A percentile compares a stretch with the other conserved stretches of the same genome.
These are phyloP conservation scores for Neodiprion fabricii DNA, from an alignment of 1,140 invertebrate species.

Conservation along the genomic window DNA sequence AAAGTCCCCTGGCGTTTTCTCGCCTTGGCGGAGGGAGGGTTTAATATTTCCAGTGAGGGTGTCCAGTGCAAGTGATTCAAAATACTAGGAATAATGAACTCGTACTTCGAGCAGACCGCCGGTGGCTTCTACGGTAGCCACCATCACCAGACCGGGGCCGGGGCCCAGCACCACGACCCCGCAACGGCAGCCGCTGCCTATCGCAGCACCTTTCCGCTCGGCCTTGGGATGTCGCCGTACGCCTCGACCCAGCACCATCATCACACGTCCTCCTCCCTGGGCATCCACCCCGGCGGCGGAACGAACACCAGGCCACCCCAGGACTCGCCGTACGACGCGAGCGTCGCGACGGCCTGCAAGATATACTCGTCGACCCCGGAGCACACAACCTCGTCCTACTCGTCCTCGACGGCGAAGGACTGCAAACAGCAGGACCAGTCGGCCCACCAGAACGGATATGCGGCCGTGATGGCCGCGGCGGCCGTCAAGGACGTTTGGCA, in stretches of 20 bases:
- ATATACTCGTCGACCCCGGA: constrained; percentile 76
- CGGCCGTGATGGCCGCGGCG: constrained; percentile 67
- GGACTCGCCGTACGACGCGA: constrained; percentile 88
- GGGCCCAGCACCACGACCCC: constrained; percentile 73
- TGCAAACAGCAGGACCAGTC: constrained; percentile 72
- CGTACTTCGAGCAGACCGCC: constrained; percentile 88
- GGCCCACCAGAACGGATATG: constrained; percentile 73
- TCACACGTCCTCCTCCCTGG: constrained; percentile 67
- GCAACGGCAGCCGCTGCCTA: constrained; percentile 71
- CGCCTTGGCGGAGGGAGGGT: too few species aligned
- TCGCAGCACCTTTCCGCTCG: constrained; percentile 83
- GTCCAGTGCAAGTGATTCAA: constrained; percentile 38
- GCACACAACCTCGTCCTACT: constrained; percentile 64
- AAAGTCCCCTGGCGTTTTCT: too few species aligned
- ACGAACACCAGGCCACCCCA: constrained; percentile 80
- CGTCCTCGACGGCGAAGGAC: constrained; percentile 64
- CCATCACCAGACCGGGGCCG: constrained; percentile 77
- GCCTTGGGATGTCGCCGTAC: constrained; percentile 84
- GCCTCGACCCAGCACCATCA: constrained; percentile 78
- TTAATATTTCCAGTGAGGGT: too few species aligned
- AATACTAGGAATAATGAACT: constrained; percentile 78
- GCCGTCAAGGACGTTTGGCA: constrained; percentile 74
- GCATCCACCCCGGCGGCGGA: constrained; percentile 65
- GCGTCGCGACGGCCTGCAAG: constrained; percentile 86
- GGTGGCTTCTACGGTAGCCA: constrained; percentile 89